Conservation (phyloP, 2,797 vertebrate genomes). For the Podargus strigoides region DNA sequence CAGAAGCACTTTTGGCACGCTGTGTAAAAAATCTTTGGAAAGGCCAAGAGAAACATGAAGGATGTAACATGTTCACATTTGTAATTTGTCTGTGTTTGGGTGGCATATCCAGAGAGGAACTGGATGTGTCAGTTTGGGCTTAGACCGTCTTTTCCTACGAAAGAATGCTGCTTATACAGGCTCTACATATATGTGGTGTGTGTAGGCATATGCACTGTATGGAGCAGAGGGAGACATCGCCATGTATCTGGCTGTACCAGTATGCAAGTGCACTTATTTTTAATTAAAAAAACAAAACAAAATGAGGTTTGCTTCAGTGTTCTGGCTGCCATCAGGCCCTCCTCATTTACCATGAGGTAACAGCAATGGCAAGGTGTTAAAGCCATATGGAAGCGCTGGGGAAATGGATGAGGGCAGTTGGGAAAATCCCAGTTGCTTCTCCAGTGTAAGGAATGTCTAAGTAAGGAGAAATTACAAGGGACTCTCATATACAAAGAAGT, state of each 20-base stretch:
- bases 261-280: background rate
- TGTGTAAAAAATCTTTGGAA: background rate
- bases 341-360: conserved; percentile 22
- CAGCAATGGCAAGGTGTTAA: background rate
- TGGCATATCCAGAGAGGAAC: background rate
- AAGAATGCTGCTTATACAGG: background rate
- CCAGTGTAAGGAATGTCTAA: conserved; percentile 40
- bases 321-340: conserved; percentile 31
- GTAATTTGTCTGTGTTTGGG: background rate
- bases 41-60: conserved; percentile 1
- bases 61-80: conserved; percentile 11
- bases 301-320: conserved; percentile 17
- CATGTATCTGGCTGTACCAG: background rate
- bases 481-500: background rate
- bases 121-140: background rate
- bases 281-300: background rate
- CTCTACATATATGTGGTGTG: fast-evolving
- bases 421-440: conserved; percentile 47
- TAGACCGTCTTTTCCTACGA: background rate
- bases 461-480: conserved; percentile 3
- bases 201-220: background rate
- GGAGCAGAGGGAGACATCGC: background rate
- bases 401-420: conserved; percentile 45
- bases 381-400: conserved; percentile 37
- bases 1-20: background rate